phyloP scores from a whole-genome alignment of 2,797 vertebrate species.

The Margarornis squamiger region DNA sequence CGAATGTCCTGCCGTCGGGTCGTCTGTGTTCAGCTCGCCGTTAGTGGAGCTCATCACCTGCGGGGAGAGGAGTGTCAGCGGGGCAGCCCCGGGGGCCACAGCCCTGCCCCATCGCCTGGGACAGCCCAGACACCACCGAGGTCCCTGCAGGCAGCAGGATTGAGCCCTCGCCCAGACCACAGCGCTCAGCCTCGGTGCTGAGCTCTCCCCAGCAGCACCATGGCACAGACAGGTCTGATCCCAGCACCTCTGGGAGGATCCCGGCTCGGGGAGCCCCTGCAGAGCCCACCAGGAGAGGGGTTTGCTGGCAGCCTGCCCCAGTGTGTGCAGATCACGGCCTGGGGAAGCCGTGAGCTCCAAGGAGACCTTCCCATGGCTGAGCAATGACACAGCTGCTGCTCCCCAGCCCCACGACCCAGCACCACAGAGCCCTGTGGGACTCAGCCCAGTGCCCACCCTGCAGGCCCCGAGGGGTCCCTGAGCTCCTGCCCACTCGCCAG shows the following conservation, averaged over 20 bases:
- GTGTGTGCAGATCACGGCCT: accelerated
- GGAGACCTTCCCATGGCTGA: not conserved
- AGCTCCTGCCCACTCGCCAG: not conserved
- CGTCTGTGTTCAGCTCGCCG: slow-evolving; percentile 94
- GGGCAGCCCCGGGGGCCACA: accelerated
- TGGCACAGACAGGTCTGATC: accelerated
- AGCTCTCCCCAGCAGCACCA: not conserved
- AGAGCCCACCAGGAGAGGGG: not conserved
- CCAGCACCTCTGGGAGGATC: accelerated
- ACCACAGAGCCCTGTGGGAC: accelerated
- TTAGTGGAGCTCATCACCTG: slow-evolving; percentile 98
- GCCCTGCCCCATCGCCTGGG: accelerated
- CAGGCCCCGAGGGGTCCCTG: accelerated
- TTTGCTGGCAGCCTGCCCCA: not conserved
- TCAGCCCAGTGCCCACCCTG: not conserved
- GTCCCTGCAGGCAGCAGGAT: not conserved
- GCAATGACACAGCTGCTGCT: not conserved
- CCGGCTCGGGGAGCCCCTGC: not conserved
- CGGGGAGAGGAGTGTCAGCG: accelerated
- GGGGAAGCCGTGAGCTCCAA: not conserved
- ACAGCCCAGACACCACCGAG: not conserved
- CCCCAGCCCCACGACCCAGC: not conserved
- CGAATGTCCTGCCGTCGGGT: slow-evolving; percentile 95
- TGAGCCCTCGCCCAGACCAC: accelerated
- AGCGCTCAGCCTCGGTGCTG: accelerated